Evolutionary conservation across 1,140 invertebrate species (phyloP).

Genomic region (Trichonephila clavata): DNA sequence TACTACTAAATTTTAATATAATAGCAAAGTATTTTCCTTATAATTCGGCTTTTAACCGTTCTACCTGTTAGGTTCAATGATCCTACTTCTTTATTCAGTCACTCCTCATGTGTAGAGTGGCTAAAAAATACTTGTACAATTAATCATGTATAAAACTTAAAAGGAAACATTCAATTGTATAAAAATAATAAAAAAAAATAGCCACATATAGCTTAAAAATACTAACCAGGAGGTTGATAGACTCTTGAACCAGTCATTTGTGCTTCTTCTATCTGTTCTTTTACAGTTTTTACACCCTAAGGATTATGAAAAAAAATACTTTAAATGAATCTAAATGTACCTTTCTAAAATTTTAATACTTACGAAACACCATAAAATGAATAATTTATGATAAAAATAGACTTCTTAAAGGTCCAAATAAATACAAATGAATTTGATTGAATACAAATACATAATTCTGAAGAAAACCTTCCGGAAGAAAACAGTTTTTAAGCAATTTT

Average conservation of each 20-base stretch:
- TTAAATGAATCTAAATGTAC: too few relatives aligned
- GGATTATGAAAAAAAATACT: not conserved
- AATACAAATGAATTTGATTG: too few relatives aligned
- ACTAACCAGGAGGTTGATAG: constrained; percentile 86
- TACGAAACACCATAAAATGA: too few relatives aligned
- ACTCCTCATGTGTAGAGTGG: constrained; percentile 78
- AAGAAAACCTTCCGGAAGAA: too few relatives aligned
- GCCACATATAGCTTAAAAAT: not conserved
- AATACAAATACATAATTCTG: too few relatives aligned
- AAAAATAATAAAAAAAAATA: not conserved
- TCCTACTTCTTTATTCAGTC: constrained; percentile 83
- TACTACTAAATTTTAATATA: too few relatives aligned
- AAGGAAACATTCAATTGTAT: not conserved
- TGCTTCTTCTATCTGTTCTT: constrained; percentile 93
- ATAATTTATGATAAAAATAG: too few relatives aligned
- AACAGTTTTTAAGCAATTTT: too few relatives aligned
- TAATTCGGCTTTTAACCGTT: too few relatives aligned
- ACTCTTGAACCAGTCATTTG: constrained; percentile 88
- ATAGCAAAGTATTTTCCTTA: too few relatives aligned
- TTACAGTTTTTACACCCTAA: constrained; percentile 92
- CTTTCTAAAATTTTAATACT: too few relatives aligned
- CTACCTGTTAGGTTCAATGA: constrained; percentile 85
- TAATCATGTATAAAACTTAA: not conserved
- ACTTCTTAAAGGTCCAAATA: too few relatives aligned
- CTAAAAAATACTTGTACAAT: constrained; percentile 28